Percentiles rank a stretch among this genome's conserved stretches.
phyloP scores from a whole-genome alignment of 2,113 vertebrate genomes.

The Brachionichthys hirsutus region DNA sequence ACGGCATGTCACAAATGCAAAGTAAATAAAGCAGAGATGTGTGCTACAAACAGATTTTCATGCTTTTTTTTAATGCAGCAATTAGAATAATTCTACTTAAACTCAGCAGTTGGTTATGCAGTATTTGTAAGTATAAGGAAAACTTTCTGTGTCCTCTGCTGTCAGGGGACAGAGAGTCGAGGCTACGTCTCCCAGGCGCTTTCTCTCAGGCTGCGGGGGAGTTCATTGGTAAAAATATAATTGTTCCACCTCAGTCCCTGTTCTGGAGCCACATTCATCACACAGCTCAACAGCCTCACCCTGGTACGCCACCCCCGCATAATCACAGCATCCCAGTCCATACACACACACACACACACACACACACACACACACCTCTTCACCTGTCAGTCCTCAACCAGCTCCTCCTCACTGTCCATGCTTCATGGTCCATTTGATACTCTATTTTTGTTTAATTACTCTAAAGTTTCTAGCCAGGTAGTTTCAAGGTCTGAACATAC shows the following conservation, averaged over 20 bases:
- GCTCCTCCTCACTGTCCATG: conserved; percentile 24
- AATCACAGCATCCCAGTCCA: not conserved
- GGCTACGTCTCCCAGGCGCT: conserved; percentile 17
- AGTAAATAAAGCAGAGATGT: conserved; percentile 14
- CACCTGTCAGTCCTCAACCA: not conserved
- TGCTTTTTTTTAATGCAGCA: not conserved
- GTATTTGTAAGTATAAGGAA: conserved; percentile 8
- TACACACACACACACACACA: not conserved
- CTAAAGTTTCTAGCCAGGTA: conserved; percentile 30
- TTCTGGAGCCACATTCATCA: conserved; percentile 55
- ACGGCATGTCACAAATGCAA: conserved; percentile 4
- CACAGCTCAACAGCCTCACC: conserved; percentile 31
- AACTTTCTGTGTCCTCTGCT: conserved; percentile 49
- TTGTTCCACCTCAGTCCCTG: conserved; percentile 29
- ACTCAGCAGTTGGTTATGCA: not conserved
- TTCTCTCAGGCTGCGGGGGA: conserved; percentile 32
- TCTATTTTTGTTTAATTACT: conserved; percentile 61
- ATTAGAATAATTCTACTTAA: not conserved
- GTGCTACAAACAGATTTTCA: not conserved
- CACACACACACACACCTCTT: conserved; percentile 1
- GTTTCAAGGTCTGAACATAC: conserved; percentile 21
- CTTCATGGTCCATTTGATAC: conserved; percentile 54
- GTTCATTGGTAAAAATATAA: conserved; percentile 47
- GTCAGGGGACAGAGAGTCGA: conserved; percentile 14
- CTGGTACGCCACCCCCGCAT: conserved; percentile 12